These are phyloP conservation scores for Bubalus kerabau DNA, from an alignment of 2,113 vertebrate species.

Conservation along the genomic window DNA sequence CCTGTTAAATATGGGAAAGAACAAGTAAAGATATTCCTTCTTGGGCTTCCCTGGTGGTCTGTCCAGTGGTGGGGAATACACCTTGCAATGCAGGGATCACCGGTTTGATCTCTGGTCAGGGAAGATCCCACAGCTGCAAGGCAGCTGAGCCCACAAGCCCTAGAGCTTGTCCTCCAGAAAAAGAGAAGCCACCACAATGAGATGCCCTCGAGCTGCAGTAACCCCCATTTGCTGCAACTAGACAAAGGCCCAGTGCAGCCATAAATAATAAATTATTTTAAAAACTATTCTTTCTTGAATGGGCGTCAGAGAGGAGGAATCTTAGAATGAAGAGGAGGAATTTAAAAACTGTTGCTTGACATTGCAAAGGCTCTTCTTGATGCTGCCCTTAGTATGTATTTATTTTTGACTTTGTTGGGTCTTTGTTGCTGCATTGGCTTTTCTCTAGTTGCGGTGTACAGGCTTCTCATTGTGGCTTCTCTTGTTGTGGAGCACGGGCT, in stretches of 20 bases:
- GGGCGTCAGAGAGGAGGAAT: background rate
- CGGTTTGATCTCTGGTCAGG: background rate
- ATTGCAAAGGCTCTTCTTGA: background rate
- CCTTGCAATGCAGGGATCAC: background rate
- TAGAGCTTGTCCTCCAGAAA: background rate
- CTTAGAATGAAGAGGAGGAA: background rate
- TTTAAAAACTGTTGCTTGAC: background rate
- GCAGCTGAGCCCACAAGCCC: background rate
- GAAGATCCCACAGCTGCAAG: background rate
- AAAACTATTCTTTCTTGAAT: background rate
- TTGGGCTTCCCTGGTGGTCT: background rate
- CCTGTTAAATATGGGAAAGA: background rate
- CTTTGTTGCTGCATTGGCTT: background rate
- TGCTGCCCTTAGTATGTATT: background rate
- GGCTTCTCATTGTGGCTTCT: background rate
- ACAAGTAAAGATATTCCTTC: background rate
- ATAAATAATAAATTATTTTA: background rate
- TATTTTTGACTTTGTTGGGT: background rate
- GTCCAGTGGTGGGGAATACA: background rate
- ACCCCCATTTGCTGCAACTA: background rate
- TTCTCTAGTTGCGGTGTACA: background rate
- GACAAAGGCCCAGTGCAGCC: background rate
- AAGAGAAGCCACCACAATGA: background rate
- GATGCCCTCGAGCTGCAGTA: background rate
- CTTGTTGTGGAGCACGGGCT: background rate